Base-by-base conservation (phyloP, 2,888 invertebrate species). In the Gibbula magus region DNA sequence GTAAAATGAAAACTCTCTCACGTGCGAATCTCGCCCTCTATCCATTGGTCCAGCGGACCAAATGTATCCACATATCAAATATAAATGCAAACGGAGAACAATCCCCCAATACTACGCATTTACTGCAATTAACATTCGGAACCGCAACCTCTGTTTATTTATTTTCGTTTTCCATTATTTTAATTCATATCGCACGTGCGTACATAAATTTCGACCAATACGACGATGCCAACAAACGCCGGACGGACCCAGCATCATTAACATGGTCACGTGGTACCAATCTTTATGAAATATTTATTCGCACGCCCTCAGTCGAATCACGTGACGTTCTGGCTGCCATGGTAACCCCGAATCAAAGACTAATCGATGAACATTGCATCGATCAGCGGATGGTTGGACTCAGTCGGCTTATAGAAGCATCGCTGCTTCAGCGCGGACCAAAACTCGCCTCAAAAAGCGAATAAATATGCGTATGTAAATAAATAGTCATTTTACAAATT, bases 221-320 rank as follows among this genome's bases (percentile, higher is more conserved):
- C 76, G 54, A 51, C 74, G 22, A 10, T 74, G 74, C 74, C 74
- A 74, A 51, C 51, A 51, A 61, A 51, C 25, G 29, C 10, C 75
- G 45, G 45, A 45, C 39, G 25, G 75, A 29, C 39, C 52, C 18
- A n/a, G 54, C 53, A 76, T 56, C 75, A 52, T 54, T 53, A 76
- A 56, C 56, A 45, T 53, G 75, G 75, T 76, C 75, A 79, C 73
- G 74, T 73, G 73, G 54, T 74, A 51, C 53, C 35, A 56, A 53
- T 73, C 79, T 53, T 79, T 56, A 79, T 79, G 74, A 79, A 79
- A 79, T 79, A 79, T 79, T 79, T 75, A 76, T 79, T 75, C 75
- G 75, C 75, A 75, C 79, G 75, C 75, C 75, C 75, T 53, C 61
- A 75, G 66, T 18, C 45, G 16, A 25, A 66, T 67, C 75, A 79